Percentiles rank a stretch among this genome's conserved stretches.
Conservation (phyloP, 1,140 invertebrate genomes). For the Harpegnathos saltator region DNA sequence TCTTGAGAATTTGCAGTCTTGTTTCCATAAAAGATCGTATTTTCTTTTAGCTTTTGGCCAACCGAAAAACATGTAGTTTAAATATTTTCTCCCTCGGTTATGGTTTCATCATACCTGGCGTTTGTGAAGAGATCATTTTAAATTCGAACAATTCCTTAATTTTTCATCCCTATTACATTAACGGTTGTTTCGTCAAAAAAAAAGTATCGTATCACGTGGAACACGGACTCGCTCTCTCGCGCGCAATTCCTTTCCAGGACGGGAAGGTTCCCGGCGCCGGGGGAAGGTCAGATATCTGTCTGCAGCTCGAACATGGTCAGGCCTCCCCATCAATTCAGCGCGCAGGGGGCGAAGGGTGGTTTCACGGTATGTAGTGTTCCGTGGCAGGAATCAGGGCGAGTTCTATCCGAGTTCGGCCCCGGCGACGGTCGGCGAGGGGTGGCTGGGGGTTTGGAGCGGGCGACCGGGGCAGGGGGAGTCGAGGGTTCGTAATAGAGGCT, state of each 20-base stretch:
- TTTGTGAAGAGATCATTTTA: background rate
- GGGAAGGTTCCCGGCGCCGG: constrained; percentile 13
- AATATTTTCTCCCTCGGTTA: too few relatives aligned
- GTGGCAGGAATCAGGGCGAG: constrained; percentile 55
- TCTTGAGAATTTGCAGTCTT: too few relatives aligned
- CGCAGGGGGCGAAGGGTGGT: constrained; percentile 68
- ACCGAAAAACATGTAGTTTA: too few relatives aligned
- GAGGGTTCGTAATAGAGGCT: constrained; percentile 78
- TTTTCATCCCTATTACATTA: background rate
- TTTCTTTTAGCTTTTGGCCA: too few relatives aligned
- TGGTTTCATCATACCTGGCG: too few relatives aligned
- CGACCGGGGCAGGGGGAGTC: constrained; percentile 58
- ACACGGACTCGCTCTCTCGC: background rate
- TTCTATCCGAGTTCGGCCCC: constrained; percentile 50
- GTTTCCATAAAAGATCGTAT: too few relatives aligned
- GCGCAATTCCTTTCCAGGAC: constrained; percentile 22
- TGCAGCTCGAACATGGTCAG: constrained; percentile 73
- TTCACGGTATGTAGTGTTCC: constrained; percentile 65
- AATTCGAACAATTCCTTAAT: background rate
- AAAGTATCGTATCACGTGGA: background rate
- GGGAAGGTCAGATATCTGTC: constrained; percentile 71
- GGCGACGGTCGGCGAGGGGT: constrained; percentile 53
- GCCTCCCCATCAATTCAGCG: constrained; percentile 77
- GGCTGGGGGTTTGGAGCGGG: constrained; percentile 31
- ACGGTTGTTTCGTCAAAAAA: background rate